Conservation (phyloP, 2,797 vertebrate species). For the Thalassophryne amazonica region DNA sequence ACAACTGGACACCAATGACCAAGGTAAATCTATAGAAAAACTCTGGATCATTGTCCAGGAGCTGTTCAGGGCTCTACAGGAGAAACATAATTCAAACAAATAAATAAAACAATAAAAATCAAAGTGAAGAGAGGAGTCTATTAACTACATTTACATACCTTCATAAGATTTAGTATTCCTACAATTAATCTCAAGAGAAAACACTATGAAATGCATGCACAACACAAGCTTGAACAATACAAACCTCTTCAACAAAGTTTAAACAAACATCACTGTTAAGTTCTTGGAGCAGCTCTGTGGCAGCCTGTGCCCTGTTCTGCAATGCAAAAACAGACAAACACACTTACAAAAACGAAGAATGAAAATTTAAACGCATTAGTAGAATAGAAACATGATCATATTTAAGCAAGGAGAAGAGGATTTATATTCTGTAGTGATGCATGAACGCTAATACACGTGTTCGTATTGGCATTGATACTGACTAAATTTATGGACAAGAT, state of each 20-base stretch:
- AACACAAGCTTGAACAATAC: slow-evolving; percentile 22
- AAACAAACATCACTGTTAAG: slow-evolving; percentile 95
- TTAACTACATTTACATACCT: neutral
- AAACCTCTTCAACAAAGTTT: slow-evolving; percentile 95
- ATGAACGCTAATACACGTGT: too few relatives aligned
- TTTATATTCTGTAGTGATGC: too few relatives aligned
- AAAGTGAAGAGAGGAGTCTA: too few relatives aligned
- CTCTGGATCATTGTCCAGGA: slow-evolving; percentile 91
- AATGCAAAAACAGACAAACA: slow-evolving; percentile 26
- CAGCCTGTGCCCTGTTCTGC: slow-evolving; percentile 92
- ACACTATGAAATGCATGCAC: too few relatives aligned
- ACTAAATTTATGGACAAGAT: too few relatives aligned
- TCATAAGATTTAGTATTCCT: neutral
- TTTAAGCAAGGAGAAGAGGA: too few relatives aligned
- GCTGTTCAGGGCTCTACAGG: slow-evolving; percentile 87
- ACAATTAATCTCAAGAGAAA: neutral
- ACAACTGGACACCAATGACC: slow-evolving; percentile 90
- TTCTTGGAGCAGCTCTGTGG: slow-evolving; percentile 93
- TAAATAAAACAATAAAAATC: too few relatives aligned
- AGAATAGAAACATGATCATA: too few relatives aligned
- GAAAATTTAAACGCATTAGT: neutral
- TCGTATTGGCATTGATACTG: too few relatives aligned
- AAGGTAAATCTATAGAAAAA: slow-evolving; percentile 93
- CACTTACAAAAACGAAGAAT: neutral
- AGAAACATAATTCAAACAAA: slow-evolving; percentile 17